Evolutionary conservation across 2,113 vertebrate genomes (phyloP).

Genomic region (Lepisosteus oculatus): DNA sequence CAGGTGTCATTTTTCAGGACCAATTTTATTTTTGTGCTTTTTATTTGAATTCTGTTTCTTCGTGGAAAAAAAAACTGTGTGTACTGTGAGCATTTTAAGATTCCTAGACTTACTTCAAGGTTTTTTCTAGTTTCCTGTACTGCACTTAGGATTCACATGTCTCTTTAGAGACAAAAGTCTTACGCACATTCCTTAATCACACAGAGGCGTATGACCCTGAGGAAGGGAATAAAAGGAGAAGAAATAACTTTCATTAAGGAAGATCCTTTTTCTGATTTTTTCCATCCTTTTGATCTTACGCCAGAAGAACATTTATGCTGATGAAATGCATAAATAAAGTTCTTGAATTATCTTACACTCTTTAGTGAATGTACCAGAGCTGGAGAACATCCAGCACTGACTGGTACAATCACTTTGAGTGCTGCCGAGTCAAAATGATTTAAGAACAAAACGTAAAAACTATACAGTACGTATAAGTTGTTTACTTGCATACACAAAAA

Average conservation of each 20-base stretch:
- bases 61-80: too few relatives aligned
- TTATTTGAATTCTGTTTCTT: too few relatives aligned
- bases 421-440: conserved; percentile 56
- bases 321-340: conserved; percentile 80
- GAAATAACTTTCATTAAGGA: conserved; percentile 79
- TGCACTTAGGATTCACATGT: conserved; percentile 40
- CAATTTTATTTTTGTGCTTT: too few relatives aligned
- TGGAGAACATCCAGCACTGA: conserved; percentile 72
- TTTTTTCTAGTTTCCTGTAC: conserved; percentile 43
- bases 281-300: conserved; percentile 73
- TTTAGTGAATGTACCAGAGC: conserved; percentile 59
- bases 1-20: too few relatives aligned
- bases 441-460: conserved; percentile 23
- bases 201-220: conserved; percentile 68
- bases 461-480: too few relatives aligned
- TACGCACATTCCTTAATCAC: conserved; percentile 62
- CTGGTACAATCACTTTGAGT: conserved; percentile 69
- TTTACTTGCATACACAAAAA: too few relatives aligned
- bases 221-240: conserved; percentile 73
- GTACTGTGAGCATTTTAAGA: conserved; percentile 25
- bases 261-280: conserved; percentile 59
- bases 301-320: conserved; percentile 81
- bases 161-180: conserved; percentile 53
- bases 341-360: conserved; percentile 68
- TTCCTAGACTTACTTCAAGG: conserved; percentile 62